A percentile compares a stretch with the other conserved stretches of the same genome.
phyloP scores from a whole-genome alignment of 2,797 vertebrate species.

The Oceanodroma leucorhoa region DNA sequence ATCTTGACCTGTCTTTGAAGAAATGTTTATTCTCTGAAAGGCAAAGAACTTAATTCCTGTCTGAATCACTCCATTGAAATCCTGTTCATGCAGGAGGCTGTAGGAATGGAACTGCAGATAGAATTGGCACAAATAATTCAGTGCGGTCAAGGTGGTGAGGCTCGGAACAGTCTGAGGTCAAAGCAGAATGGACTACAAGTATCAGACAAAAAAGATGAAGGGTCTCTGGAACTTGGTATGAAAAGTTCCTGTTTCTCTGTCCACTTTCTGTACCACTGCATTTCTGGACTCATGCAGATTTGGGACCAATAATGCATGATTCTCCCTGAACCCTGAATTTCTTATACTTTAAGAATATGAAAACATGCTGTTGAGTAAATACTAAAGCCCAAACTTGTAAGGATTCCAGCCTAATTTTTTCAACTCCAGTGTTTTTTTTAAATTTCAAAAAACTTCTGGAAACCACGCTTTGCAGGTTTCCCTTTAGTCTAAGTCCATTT shows the following conservation, averaged over 20 bases:
- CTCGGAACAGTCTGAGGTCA: neutral
- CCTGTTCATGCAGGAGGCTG: neutral
- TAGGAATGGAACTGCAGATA: neutral
- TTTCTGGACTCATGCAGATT: neutral
- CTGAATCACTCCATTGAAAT: neutral
- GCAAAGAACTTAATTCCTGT: neutral
- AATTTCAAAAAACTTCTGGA: neutral
- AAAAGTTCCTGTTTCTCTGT: neutral
- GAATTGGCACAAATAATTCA: neutral
- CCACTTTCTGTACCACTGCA: neutral
- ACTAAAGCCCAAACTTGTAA: neutral
- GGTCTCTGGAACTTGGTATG: neutral
- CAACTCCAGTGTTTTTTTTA: neutral
- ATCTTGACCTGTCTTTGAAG: slow-evolving; percentile 45
- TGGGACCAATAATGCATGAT: neutral
- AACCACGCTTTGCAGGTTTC: neutral
- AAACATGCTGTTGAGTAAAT: neutral
- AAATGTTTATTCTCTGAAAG: slow-evolving; percentile 49
- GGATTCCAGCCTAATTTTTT: neutral
- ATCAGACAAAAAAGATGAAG: neutral
- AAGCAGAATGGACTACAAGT: neutral
- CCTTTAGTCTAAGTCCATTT: neutral
- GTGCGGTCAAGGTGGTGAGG: neutral
- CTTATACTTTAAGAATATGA: neutral
- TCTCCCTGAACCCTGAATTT: neutral